Evolutionary conservation across 2,797 vertebrate species (phyloP).

Genomic region (Gouania willdenowi): DNA sequence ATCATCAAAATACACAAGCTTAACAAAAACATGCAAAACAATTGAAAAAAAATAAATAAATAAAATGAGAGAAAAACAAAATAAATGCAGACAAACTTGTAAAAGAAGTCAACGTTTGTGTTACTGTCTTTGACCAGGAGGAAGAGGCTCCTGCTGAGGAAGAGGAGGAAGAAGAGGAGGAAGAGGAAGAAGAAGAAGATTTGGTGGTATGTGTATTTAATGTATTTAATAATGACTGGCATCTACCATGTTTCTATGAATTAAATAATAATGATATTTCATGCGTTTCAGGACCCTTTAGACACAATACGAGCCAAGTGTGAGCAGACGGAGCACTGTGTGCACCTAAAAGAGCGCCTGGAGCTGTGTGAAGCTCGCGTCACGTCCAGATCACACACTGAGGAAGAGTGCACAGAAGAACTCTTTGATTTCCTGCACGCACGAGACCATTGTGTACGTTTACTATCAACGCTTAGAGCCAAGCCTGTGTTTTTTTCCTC

Average conservation of each 20-base stretch:
- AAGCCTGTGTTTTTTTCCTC: not conserved
- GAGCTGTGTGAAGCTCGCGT: constrained; percentile 81
- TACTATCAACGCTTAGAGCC: not conserved
- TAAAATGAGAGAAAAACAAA: no score
- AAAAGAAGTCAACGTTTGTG: no score
- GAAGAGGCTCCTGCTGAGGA: constrained; percentile 46
- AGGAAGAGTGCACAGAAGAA: constrained; percentile 89
- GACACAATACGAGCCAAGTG: constrained; percentile 80
- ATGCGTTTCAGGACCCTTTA: constrained; percentile 79
- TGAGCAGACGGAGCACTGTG: constrained; percentile 81
- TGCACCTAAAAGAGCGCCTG: constrained; percentile 77
- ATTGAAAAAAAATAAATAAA: no score
- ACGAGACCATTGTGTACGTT: constrained; percentile 89
- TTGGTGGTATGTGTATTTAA: constrained; percentile 63
- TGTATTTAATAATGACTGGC: no score
- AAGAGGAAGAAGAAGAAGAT: constrained; percentile 51
- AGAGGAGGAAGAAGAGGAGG: constrained; percentile 58
- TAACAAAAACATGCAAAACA: no score
- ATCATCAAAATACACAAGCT: no score
- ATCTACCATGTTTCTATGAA: no score
- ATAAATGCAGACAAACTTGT: no score
- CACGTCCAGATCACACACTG: constrained; percentile 73
- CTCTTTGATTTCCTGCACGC: constrained; percentile 92
- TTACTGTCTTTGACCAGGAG: constrained; percentile 44
- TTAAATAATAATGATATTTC: not conserved